A percentile compares a stretch with the other conserved stretches of the same genome.
phyloP scores from a whole-genome alignment of 2,888 invertebrate genomes.

The Ypsolopha sequella region DNA sequence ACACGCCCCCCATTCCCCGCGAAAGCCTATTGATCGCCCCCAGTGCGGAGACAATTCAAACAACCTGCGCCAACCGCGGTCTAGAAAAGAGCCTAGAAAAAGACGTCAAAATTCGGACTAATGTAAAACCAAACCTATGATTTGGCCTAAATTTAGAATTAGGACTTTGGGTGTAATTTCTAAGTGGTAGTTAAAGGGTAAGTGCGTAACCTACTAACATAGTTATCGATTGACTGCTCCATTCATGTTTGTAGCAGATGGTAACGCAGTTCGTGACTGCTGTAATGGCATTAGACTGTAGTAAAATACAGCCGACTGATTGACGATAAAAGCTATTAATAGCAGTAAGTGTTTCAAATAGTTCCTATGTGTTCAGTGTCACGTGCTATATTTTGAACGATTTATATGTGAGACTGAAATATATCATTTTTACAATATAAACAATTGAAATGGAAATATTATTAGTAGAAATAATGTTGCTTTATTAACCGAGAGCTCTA shows the following conservation, averaged over 20 bases:
- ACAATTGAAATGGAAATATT: no score
- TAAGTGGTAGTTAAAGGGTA: slow-evolving; percentile 22
- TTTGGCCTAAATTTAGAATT: slow-evolving; percentile 6
- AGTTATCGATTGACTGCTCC: slow-evolving; percentile 25
- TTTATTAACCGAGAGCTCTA: no score
- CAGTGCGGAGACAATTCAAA: slow-evolving; percentile 27
- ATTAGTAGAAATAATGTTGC: no score
- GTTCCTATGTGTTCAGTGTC: no score
- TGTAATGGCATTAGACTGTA: neutral
- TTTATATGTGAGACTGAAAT: no score
- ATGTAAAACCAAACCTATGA: neutral
- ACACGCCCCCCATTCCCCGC: slow-evolving; percentile 16
- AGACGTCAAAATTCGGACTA: slow-evolving; percentile 20
- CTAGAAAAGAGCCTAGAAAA: slow-evolving; percentile 17
- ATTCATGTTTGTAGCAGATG: slow-evolving; percentile 29
- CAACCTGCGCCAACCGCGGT: slow-evolving; percentile 44
- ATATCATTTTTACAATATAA: no score
- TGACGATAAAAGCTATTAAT: neutral
- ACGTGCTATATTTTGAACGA: no score
- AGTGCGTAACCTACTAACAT: slow-evolving; percentile 25
- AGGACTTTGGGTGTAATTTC: slow-evolving; percentile 7
- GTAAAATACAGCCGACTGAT: slow-evolving; percentile 15
- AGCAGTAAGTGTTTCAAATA: no score
- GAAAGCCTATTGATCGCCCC: slow-evolving; percentile 50
- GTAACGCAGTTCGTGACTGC: slow-evolving; percentile 17